These are phyloP conservation scores for Phyllotreta cruciferae DNA, from an alignment of 2,888 invertebrate species.

Conservation along the genomic window DNA sequence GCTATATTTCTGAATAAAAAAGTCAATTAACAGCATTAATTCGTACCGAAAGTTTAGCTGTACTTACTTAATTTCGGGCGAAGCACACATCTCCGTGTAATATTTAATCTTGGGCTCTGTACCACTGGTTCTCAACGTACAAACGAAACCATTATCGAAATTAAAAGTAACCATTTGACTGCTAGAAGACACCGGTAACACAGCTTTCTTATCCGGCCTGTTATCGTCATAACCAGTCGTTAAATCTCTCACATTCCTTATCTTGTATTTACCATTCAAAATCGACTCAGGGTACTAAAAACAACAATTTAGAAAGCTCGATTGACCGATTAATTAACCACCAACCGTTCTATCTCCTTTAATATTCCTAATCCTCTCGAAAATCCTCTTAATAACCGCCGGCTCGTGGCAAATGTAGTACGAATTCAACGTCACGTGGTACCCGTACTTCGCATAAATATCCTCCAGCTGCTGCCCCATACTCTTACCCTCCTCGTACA, in stretches of 20 bases:
- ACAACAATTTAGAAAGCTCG: conserved; percentile 25
- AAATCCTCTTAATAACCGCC: conserved; percentile 74
- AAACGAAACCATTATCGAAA: conserved; percentile 84
- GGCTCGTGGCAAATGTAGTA: conserved; percentile 89
- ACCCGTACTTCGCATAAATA: conserved; percentile 86
- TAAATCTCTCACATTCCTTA: conserved; percentile 82
- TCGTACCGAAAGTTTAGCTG: background rate
- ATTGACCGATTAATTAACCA: conserved; percentile 29
- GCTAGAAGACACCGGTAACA: conserved; percentile 71
- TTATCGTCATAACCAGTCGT: conserved; percentile 85
- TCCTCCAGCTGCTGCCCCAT: conserved; percentile 71
- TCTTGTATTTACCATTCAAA: conserved; percentile 67
- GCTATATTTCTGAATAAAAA: conserved; percentile 71
- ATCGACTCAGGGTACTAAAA: conserved; percentile 77
- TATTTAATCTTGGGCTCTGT: conserved; percentile 99
- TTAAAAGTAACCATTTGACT: conserved; percentile 95
- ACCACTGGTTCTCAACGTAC: conserved; percentile 94
- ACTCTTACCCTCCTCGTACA: conserved; percentile 68
- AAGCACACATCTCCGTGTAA: conserved; percentile 88
- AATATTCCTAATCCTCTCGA: conserved; percentile 81
- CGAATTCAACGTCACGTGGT: conserved; percentile 85
- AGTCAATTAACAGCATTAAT: background rate
- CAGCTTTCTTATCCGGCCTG: conserved; percentile 72
- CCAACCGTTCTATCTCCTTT: conserved; percentile 68
- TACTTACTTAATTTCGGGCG: conserved; percentile 69